Conservation (phyloP, 2,113 vertebrate genomes). For the Oreochromis niloticus region DNA sequence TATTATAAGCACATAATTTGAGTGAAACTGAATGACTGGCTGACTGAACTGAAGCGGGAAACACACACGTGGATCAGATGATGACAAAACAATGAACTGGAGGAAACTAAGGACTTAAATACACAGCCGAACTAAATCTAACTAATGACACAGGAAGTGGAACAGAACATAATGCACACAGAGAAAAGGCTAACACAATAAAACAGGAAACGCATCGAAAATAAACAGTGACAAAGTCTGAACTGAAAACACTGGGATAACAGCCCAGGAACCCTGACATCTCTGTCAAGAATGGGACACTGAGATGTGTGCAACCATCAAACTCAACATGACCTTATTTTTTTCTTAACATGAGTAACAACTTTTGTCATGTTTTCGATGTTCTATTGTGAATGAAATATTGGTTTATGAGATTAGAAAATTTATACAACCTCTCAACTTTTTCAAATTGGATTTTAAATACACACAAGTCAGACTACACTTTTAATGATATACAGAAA, state of each 20-base stretch:
- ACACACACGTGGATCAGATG: not conserved
- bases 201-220: not conserved
- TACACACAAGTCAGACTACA: not conserved
- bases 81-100: not conserved
- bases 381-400: not conserved
- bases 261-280: not conserved
- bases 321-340: not conserved
- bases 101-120: not conserved
- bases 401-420: not conserved
- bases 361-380: not conserved
- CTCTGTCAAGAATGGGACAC: not conserved
- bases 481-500: not conserved
- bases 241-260: not conserved
- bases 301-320: not conserved
- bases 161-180: not conserved
- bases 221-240: not conserved
- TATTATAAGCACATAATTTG: not conserved
- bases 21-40: not conserved
- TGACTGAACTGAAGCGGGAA: accelerated
- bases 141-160: not conserved
- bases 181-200: not conserved
- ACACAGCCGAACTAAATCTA: not conserved
- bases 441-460: not conserved
- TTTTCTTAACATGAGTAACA: not conserved
- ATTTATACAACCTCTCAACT: not conserved